A percentile compares a stretch with the other conserved stretches of the same genome.
These are phyloP conservation scores for Rissa tridactyla DNA, from an alignment of 2,113 vertebrate species.

Conservation along the genomic window DNA sequence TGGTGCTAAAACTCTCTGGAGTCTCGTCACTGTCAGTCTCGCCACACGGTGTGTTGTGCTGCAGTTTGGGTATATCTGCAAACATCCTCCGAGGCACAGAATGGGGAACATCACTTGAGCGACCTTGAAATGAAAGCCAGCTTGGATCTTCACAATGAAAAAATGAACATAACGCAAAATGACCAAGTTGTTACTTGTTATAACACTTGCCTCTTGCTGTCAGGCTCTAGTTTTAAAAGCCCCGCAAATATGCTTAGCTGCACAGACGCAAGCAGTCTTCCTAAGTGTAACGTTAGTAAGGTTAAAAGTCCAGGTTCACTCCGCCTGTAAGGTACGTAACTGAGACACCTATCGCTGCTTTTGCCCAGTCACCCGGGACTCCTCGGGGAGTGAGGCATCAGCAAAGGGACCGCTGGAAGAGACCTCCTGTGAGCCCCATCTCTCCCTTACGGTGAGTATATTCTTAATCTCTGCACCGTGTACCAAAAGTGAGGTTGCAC, in stretches of 20 bases:
- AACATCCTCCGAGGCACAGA: background rate
- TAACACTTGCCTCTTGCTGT: background rate
- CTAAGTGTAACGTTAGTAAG: background rate
- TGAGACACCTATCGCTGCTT: background rate
- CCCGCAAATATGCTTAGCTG: background rate
- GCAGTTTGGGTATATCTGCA: background rate
- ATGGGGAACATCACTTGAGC: background rate
- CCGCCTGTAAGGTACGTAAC: background rate
- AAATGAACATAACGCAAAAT: constrained; percentile 3
- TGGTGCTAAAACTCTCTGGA: constrained; percentile 5
- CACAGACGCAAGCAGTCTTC: background rate
- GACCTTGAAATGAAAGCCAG: constrained; percentile 32
- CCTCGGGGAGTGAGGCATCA: background rate
- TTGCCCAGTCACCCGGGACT: background rate
- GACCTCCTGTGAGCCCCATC: background rate
- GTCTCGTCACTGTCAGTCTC: background rate
- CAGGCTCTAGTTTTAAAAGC: background rate
- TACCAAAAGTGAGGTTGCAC: background rate
- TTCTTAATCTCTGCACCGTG: background rate
- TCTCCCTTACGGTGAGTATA: background rate
- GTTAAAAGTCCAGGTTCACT: background rate
- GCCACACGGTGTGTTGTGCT: background rate
- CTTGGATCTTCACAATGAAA: constrained; percentile 16
- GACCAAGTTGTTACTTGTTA: background rate
- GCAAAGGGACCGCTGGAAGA: background rate